Evolutionary conservation across 23 tunicate genomes (phyloP), one percentile per base, ranked within the genome.

Genomic region (Trididemnum miniatum): DNA sequence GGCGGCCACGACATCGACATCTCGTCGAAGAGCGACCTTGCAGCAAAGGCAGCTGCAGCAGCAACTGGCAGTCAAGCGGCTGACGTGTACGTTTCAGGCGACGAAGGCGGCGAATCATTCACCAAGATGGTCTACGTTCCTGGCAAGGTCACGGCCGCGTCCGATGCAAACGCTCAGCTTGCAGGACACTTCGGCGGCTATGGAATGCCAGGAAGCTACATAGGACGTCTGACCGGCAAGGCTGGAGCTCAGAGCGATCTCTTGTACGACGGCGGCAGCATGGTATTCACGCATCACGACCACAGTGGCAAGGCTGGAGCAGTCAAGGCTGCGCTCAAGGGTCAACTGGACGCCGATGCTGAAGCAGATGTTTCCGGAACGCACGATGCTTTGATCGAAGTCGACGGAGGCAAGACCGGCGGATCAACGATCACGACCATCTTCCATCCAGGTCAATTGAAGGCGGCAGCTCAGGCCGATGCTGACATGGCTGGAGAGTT

Each of bases 361-460:
- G 38, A 33, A 2, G 75, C 75, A 3, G 20, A 31, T 30, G 75
- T 33, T 12, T 31, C 37, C 12, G 75, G 75, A 67, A 2, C 37
- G n/a, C 75, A 67, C 15, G 75, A 67, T 5, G 75, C 75, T 7
- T 20, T 3, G n/a, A n/a, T 67, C n/a, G 7, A 33, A 37, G 75
- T 67, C n/a, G 38, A 31, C 75, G 75, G 75, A 67, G 75, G 38
- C 75, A 67, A 67, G 75, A 67, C 31, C 38, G 75, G 75, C 37
- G 75, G 75, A 3, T 67, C 37, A 2, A 5, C 7, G 38, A 4
- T 31, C 37, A 24, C 31, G 75, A 7, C 25, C 75, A 67, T 31
- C 37, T 67, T 12, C 75, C 75, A 67, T 12, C 75, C 75, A 31
- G 75, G 75, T 7, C 37, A 67, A 33, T 31, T 67, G 38, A 33